Evolutionary conservation across 2,113 vertebrate genomes (phyloP).

Genomic region (Salminus brasiliensis): DNA sequence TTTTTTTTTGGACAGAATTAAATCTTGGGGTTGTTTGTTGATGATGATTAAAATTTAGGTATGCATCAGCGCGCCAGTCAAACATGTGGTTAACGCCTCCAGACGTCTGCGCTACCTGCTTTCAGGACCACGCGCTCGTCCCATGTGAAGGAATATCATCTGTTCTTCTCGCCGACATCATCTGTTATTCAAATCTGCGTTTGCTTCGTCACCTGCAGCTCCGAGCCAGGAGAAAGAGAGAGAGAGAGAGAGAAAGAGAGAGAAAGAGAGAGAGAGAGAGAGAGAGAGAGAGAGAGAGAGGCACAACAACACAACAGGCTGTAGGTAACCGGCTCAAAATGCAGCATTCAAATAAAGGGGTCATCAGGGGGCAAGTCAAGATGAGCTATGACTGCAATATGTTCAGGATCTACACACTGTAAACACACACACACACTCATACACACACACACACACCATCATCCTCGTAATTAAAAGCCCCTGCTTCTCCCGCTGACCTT

Average conservation of each 20-base stretch:
- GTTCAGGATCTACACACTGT: conserved; percentile 19
- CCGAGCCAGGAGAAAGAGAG: conserved; percentile 4
- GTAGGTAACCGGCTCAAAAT: conserved; percentile 23
- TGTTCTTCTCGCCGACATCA: conserved; percentile 52
- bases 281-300: not conserved
- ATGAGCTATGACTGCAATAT: conserved; percentile 44
- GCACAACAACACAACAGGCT: conserved; percentile 37
- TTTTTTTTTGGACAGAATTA: conserved; percentile 33
- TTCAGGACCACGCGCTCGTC: conserved; percentile 24
- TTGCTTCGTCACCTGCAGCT: conserved; percentile 46
- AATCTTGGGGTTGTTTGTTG: conserved; percentile 53
- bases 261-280: not conserved
- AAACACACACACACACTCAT: too few relatives aligned
- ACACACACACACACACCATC: not conserved
- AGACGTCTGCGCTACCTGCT: conserved; percentile 57
- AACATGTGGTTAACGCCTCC: conserved; percentile 59
- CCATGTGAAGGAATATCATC: conserved; percentile 52
- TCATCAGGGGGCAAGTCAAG: conserved; percentile 41
- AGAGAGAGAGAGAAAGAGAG: not conserved
- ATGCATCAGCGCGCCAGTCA: conserved; percentile 54
- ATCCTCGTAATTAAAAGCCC: conserved; percentile 1
- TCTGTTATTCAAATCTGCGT: conserved; percentile 52
- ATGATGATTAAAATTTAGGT: conserved; percentile 58
- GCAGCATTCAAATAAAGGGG: conserved; percentile 46
- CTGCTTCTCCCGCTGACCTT: conserved; percentile 8